Base-by-base conservation (phyloP, 2,113 vertebrate species). In the Syngnathus typhle region DNA sequence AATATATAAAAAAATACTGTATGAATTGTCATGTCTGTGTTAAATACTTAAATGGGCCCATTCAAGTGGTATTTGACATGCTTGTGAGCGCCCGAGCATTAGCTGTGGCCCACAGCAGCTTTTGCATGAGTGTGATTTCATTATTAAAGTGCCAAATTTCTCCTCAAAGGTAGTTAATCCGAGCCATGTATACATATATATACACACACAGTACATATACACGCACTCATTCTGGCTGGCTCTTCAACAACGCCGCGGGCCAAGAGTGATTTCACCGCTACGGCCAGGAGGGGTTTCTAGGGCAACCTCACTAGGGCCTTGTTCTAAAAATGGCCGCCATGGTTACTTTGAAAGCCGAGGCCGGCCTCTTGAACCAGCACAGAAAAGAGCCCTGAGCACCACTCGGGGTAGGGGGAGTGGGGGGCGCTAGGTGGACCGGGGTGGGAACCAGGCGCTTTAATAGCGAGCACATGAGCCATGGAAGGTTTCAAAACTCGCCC, bases 291-390 rank as follows among this genome's bases (percentile, higher is more conserved):
- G 86, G 86, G 87, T 88, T 90, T 90, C 85, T 90, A 87, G 87
- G 87, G 88, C 87, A 88, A 90, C 86, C 85, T 90, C 87, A 88
- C 78, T 77, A 81, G 87, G 84, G 84, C 86, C 87, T 87, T 82
- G 82, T 90, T 88, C 88, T 90, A 90, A 88, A 90, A 87, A 88
- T 90, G 88, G 82, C 85, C 82, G 69, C 81, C 84, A 87, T 85
- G 88, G 84, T 88, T 88, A 85, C 87, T 90, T 88, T 88, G 83
- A 90, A 90, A 88, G 84, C 82, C 80, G 82, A 81, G 78, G 82
- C 80, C 82, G 85, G 88, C 83, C 86, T 87, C 85, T 86, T 81
- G 80, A 85, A 87, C 81, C 78, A 74, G 82, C 83, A 82, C 78
- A 85, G 75, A 86, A 84, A 85, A 79, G 79, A 79, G 81, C 76